A percentile compares a stretch with the other conserved stretches of the same genome.
Evolutionary conservation across 2,888 invertebrate species (phyloP).

Genomic region (Elmis aenea): DNA sequence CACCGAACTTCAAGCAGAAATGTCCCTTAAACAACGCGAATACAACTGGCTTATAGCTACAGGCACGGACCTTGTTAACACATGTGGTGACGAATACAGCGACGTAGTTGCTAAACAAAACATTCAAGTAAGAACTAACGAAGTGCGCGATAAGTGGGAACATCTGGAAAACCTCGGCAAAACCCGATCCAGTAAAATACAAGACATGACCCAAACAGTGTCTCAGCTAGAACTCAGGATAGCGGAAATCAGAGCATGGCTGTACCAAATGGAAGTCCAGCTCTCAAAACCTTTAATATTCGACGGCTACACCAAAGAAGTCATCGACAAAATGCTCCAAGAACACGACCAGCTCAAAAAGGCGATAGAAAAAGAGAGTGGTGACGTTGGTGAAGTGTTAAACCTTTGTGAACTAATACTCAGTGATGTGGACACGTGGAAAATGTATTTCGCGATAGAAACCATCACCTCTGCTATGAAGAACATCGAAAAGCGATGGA

Average conservation of each 20-base stretch:
- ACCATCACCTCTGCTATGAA: constrained; percentile 63
- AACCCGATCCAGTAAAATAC: constrained; percentile 65
- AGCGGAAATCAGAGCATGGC: constrained; percentile 65
- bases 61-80: constrained; percentile 60
- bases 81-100: constrained; percentile 60
- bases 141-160: constrained; percentile 67
- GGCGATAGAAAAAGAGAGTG: constrained; percentile 71
- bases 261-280: constrained; percentile 67
- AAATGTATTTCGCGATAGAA: constrained; percentile 66
- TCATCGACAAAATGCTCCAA: constrained; percentile 62
- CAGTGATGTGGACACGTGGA: constrained; percentile 68
- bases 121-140: constrained; percentile 53
- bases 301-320: constrained; percentile 59
- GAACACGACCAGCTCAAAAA: constrained; percentile 71
- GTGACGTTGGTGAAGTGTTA: constrained; percentile 70
- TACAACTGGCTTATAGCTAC: constrained; percentile 70
- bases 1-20: constrained; percentile 70
- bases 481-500: constrained; percentile 75
- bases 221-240: constrained; percentile 66
- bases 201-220: constrained; percentile 67
- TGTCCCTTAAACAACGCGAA: constrained; percentile 70
- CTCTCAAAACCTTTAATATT: constrained; percentile 64
- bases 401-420: constrained; percentile 74
- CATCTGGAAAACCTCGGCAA: constrained; percentile 66
- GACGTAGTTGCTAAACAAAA: constrained; percentile 55